Percentiles rank a stretch among this genome's conserved stretches.
Evolutionary conservation across 92 coral and sea anemone species (phyloP).

Genomic region (Metridium senile): DNA sequence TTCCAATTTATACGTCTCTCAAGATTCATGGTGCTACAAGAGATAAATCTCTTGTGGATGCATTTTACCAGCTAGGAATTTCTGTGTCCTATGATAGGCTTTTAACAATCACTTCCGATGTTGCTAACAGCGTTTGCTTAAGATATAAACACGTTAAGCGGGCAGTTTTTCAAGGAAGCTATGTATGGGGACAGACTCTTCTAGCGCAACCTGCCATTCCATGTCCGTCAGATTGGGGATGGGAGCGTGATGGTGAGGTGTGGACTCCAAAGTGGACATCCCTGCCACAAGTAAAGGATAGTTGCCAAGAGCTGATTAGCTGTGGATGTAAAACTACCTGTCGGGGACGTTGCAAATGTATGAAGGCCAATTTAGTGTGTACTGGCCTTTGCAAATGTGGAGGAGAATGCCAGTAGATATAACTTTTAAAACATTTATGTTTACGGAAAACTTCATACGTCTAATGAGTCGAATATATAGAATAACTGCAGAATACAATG

Average conservation of each 20-base stretch:
- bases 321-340: slow-evolving; percentile 58
- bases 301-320: slow-evolving; percentile 62
- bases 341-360: slow-evolving; percentile 66
- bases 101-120: slow-evolving; percentile 55
- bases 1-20: slow-evolving; percentile 55
- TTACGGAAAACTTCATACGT: not conserved
- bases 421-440: not conserved
- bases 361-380: slow-evolving; percentile 58
- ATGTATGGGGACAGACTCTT: slow-evolving; percentile 36
- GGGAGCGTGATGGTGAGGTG: slow-evolving; percentile 44
- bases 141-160: slow-evolving; percentile 54
- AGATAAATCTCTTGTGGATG: no score
- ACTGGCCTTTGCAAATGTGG: slow-evolving; percentile 69
- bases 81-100: slow-evolving; percentile 59
- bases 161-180: slow-evolving; percentile 58
- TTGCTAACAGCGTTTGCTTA: slow-evolving; percentile 47
- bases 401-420: slow-evolving; percentile 30
- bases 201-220: slow-evolving; percentile 50
- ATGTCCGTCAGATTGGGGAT: slow-evolving; percentile 64
- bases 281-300: slow-evolving; percentile 51
- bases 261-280: slow-evolving; percentile 72
- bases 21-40: slow-evolving; percentile 64
- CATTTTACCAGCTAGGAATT: no score
- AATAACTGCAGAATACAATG: not conserved
- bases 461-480: not conserved